Evolutionary conservation across 2,797 vertebrate genomes (phyloP).

Genomic region (Diceros bicornis): DNA sequence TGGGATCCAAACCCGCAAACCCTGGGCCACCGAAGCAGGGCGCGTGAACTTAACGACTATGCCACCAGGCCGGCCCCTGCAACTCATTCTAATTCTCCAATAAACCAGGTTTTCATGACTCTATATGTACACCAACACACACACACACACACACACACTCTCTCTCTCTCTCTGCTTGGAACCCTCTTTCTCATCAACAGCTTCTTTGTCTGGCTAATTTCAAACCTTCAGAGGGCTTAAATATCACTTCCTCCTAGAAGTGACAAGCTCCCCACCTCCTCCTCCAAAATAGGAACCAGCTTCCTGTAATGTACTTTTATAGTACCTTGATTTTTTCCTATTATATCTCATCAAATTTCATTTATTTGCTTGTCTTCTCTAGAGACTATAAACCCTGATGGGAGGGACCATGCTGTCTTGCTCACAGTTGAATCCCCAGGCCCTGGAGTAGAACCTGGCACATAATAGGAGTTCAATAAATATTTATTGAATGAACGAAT

Average conservation of each 20-base stretch:
- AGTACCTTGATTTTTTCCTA: background rate
- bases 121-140: background rate
- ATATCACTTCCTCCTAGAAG: background rate
- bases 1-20: no score
- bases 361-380: background rate
- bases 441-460: background rate
- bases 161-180: background rate
- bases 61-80: background rate
- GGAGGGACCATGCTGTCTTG: background rate
- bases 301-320: background rate
- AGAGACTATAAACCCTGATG: background rate
- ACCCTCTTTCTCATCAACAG: background rate
- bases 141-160: background rate
- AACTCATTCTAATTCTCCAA: background rate
- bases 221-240: background rate
- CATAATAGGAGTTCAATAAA: background rate
- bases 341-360: background rate
- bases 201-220: background rate
- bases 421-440: background rate
- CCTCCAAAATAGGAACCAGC: background rate
- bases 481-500: background rate
- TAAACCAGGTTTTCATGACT: background rate
- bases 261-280: background rate
- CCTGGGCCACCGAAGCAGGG: no score
- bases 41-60: no score